Conservation (phyloP, 1,140 invertebrate species). For the Campoletis sonorensis region DNA sequence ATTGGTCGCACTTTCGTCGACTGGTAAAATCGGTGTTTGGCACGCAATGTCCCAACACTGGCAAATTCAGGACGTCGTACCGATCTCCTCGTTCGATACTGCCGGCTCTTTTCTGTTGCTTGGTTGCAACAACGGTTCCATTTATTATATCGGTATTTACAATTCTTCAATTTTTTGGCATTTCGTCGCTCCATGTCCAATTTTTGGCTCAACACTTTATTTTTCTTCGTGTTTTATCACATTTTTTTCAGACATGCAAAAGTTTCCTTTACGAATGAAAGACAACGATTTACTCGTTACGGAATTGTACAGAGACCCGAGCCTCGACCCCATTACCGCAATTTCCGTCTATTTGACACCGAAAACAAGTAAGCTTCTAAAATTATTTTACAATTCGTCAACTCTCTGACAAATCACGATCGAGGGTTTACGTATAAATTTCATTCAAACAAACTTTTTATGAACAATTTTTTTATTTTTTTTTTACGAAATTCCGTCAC, state of each 20-base stretch:
- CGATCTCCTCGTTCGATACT: conserved; percentile 96
- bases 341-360: conserved; percentile 98
- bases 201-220: neutral
- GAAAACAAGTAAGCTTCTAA: conserved; percentile 90
- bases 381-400: conserved; percentile 40
- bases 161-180: conserved; percentile 31
- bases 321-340: conserved; percentile 97
- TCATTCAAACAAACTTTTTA: neutral
- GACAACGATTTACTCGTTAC: conserved; percentile 98
- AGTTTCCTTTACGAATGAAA: conserved; percentile 98
- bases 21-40: conserved; percentile 99
- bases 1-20: conserved; percentile 93
- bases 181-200: no score
- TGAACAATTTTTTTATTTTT: neutral
- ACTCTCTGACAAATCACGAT: neutral
- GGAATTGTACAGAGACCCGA: conserved; percentile 96
- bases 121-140: conserved; percentile 97
- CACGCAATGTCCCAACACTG: conserved; percentile 99
- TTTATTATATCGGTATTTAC: conserved; percentile 94
- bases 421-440: neutral
- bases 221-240: conserved; percentile 44
- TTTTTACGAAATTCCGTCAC: neutral
- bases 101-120: conserved; percentile 96
- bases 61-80: conserved; percentile 97
- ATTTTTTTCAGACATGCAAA: conserved; percentile 93